phyloP scores from a whole-genome alignment of 2,797 vertebrate genomes.

The Tokudaia tokunoshimensis region DNA sequence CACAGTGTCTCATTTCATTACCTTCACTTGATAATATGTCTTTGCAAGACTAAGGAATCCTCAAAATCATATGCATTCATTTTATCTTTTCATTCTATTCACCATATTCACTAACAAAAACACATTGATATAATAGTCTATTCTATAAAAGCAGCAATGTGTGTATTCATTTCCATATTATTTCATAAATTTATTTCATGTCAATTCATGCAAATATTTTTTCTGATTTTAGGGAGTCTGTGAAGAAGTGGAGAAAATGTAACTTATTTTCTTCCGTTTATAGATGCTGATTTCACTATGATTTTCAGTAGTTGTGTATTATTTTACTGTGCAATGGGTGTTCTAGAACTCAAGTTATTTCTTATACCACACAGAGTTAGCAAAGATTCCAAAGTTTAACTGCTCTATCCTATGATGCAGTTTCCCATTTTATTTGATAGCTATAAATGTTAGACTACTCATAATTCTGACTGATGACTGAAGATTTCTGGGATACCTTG shows the following conservation, averaged over 20 bases:
- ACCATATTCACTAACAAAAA: background rate
- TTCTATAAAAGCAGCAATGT: background rate
- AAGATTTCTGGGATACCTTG: background rate
- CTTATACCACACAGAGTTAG: background rate
- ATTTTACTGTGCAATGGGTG: background rate
- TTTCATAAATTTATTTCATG: background rate
- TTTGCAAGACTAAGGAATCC: background rate
- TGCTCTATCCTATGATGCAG: background rate
- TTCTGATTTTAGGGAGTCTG: background rate
- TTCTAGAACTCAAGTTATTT: background rate
- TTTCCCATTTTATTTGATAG: fast-evolving
- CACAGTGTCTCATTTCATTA: background rate
- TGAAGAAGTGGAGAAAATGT: background rate
- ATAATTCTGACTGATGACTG: background rate
- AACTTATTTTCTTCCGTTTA: background rate
- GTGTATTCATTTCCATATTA: background rate
- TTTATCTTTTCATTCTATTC: background rate
- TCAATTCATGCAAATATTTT: background rate
- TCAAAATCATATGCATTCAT: background rate
- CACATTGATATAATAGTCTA: background rate
- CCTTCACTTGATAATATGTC: background rate
- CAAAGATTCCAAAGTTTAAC: background rate
- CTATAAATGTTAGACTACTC: background rate
- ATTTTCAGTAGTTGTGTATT: background rate
- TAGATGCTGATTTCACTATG: background rate